Evolutionary conservation across 2,888 invertebrate species (phyloP).

Genomic region (Stenichneumon culpator): DNA sequence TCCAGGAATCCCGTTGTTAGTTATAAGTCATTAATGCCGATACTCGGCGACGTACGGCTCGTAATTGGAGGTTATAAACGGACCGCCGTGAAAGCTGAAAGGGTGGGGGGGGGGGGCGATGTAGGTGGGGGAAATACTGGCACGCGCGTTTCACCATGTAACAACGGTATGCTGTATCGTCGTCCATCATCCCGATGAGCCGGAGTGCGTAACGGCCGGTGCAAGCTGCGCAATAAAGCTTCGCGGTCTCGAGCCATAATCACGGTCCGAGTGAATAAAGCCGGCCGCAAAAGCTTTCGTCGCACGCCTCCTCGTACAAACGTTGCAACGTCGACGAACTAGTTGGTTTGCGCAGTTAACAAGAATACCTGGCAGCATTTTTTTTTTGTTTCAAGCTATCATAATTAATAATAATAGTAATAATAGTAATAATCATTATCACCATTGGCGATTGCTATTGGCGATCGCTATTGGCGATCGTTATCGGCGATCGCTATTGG

Average conservation of each 20-base stretch:
- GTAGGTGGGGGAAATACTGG: neutral
- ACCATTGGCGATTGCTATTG: too few relatives aligned
- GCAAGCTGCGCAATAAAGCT: slow-evolving; percentile 6
- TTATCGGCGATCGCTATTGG: too few relatives aligned
- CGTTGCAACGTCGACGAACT: neutral
- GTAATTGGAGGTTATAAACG: neutral
- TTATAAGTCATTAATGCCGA: neutral
- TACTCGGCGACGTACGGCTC: neutral
- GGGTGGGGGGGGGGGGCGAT: neutral
- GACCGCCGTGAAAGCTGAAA: neutral
- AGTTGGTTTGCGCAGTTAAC: too few relatives aligned
- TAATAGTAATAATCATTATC: too few relatives aligned
- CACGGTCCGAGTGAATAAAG: neutral
- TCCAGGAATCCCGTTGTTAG: too few relatives aligned
- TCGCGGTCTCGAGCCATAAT: neutral
- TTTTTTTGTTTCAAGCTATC: too few relatives aligned
- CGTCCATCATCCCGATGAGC: slow-evolving; percentile 2
- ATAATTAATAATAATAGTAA: too few relatives aligned
- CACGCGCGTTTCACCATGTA: neutral
- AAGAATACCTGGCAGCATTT: too few relatives aligned
- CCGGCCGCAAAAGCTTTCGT: neutral
- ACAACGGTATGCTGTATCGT: neutral
- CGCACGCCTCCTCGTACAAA: neutral
- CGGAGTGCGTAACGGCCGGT: neutral
- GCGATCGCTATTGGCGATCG: too few relatives aligned